These are phyloP conservation scores for Phenacoccus solenopsis DNA, from an alignment of 1,140 invertebrate genomes.

Conservation along the genomic window DNA sequence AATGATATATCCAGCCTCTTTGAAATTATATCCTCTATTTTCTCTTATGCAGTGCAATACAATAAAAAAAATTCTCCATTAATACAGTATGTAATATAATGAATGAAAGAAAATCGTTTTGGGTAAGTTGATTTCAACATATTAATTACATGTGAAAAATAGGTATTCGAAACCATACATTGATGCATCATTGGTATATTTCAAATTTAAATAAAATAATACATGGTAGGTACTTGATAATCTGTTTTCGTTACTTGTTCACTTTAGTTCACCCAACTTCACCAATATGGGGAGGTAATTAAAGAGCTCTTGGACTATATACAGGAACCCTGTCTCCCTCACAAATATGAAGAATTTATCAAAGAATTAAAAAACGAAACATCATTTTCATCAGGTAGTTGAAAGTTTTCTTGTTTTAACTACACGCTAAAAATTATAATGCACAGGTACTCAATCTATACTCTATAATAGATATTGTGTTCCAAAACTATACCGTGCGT, in stretches of 20 bases:
- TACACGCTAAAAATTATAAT: too few relatives aligned
- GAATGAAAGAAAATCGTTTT: neutral
- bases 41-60: conserved; percentile 80
- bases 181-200: too few relatives aligned
- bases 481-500: too few relatives aligned
- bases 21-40: conserved; percentile 62
- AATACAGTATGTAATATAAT: neutral
- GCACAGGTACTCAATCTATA: too few relatives aligned
- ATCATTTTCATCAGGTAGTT: too few relatives aligned
- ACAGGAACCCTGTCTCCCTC: neutral
- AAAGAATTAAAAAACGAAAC: neutral
- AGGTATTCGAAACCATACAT: neutral
- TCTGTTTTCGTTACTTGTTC: neutral
- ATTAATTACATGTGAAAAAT: neutral
- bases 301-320: neutral
- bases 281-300: neutral
- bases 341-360: neutral
- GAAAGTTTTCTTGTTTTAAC: too few relatives aligned
- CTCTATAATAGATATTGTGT: too few relatives aligned
- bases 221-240: neutral
- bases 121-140: neutral
- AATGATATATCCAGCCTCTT: conserved; percentile 69
- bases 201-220: neutral
- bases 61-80: conserved; percentile 67
- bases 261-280: neutral